Percentiles rank a stretch among this genome's conserved stretches.
These are phyloP conservation scores for Mimachlamys varia DNA, from an alignment of 2,888 invertebrate species.

Conservation along the genomic window DNA sequence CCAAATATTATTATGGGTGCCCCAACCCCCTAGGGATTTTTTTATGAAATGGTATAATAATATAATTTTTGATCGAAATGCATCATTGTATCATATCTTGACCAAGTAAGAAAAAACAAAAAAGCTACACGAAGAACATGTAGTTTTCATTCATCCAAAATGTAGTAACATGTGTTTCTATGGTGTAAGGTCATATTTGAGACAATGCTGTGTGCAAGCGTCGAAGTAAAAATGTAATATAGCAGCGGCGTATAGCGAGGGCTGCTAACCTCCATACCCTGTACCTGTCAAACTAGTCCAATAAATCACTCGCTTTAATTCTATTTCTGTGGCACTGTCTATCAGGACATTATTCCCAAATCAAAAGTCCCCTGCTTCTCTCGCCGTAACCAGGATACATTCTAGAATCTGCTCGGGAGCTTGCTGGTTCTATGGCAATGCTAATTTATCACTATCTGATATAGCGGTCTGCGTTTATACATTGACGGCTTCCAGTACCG, in stretches of 20 bases:
- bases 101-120: neutral
- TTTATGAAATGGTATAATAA: too few species aligned
- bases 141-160: neutral
- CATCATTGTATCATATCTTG: neutral
- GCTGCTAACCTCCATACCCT: neutral
- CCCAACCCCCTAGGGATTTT: too few species aligned
- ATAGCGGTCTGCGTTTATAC: neutral
- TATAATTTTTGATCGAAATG: neutral
- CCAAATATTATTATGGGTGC: too few species aligned
- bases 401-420: constrained; percentile 25
- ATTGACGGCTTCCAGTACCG: neutral
- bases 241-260: neutral
- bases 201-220: constrained; percentile 28
- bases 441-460: constrained; percentile 15
- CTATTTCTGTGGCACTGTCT: constrained; percentile 47
- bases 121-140: neutral
- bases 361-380: constrained; percentile 45
- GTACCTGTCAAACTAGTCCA: constrained; percentile 37
- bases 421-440: constrained; percentile 18
- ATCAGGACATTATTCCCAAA: constrained; percentile 42
- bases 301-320: constrained; percentile 46
- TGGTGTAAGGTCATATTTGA: constrained; percentile 24
- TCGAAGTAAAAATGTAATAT: neutral
- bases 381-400: constrained; percentile 48
- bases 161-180: constrained; percentile 12